phyloP scores from a whole-genome alignment of 2,888 invertebrate genomes.

The Apamea monoglypha region DNA sequence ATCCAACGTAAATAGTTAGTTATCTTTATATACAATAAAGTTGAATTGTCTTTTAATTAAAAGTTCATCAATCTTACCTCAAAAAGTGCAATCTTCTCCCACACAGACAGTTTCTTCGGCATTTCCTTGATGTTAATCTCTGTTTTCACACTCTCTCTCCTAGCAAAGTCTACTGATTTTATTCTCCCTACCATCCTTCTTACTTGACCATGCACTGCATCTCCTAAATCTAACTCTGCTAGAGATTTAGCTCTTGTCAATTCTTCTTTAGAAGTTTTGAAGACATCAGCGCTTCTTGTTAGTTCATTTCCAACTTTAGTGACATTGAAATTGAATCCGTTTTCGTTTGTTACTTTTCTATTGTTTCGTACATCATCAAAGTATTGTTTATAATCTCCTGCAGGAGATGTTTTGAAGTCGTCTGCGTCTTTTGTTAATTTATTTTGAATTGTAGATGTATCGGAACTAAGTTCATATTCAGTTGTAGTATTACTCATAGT shows the following conservation, averaged over 20 bases:
- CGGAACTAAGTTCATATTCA: slow-evolving; percentile 16
- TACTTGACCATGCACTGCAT: slow-evolving; percentile 78
- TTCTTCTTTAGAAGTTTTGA: slow-evolving; percentile 61
- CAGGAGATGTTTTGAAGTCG: background rate
- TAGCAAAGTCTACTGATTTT: slow-evolving; percentile 75
- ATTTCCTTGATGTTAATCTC: slow-evolving; percentile 77
- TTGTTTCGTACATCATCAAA: background rate
- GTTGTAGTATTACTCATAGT: background rate
- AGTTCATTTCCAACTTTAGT: slow-evolving; percentile 14
- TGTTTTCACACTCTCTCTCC: slow-evolving; percentile 64
- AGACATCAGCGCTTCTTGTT: slow-evolving; percentile 46
- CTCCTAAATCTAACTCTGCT: slow-evolving; percentile 79
- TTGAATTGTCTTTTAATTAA: too few relatives aligned
- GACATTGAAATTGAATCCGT: slow-evolving; percentile 21
- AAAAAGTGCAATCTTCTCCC: slow-evolving; percentile 83
- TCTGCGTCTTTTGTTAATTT: background rate
- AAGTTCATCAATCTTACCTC: slow-evolving; percentile 74
- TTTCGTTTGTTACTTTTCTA: slow-evolving; percentile 14
- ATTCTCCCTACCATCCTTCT: slow-evolving; percentile 77
- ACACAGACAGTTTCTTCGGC: slow-evolving; percentile 79
- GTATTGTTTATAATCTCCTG: slow-evolving; percentile 10
- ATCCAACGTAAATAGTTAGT: too few relatives aligned
- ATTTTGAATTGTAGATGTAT: slow-evolving; percentile 19
- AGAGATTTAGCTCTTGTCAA: slow-evolving; percentile 72
- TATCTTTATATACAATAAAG: too few relatives aligned